Conservation (phyloP, 2,888 invertebrate species). For the Eueremaeus valkanovi region DNA sequence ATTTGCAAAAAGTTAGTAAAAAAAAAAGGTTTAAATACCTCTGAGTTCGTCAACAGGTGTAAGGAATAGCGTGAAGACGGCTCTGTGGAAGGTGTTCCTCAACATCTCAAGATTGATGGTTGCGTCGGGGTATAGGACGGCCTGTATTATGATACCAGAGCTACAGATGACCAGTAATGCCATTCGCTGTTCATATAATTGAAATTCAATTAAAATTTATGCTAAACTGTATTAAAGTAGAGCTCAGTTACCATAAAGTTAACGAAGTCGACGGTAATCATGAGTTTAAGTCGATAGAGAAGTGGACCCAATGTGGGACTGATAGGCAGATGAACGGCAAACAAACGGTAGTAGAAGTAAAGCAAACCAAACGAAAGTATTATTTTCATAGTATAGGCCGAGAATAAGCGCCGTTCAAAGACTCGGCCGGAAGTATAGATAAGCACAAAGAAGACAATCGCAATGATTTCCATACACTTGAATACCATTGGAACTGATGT, state of each 20-base stretch:
- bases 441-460: constrained; percentile 49
- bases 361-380: constrained; percentile 53
- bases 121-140: constrained; percentile 54
- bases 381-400: constrained; percentile 51
- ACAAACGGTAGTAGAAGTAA: constrained; percentile 55
- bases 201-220: too few species aligned
- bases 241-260: constrained; percentile 52
- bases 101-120: constrained; percentile 50
- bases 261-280: constrained; percentile 52
- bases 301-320: constrained; percentile 55
- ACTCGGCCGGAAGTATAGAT: constrained; percentile 50
- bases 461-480: constrained; percentile 48
- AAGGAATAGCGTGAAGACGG: constrained; percentile 54
- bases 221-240: too few species aligned
- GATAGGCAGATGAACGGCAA: constrained; percentile 55
- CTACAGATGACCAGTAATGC: constrained; percentile 52
- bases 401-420: constrained; percentile 45
- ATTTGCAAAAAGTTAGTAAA: too few species aligned
- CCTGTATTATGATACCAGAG: constrained; percentile 51
- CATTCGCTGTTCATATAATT: too few species aligned
- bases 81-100: constrained; percentile 52
- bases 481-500: constrained; percentile 48
- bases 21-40: constrained; percentile 36
- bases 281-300: constrained; percentile 54
- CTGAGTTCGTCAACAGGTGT: constrained; percentile 52